These are phyloP conservation scores for Spinus olivaceus DNA, from an alignment of 2,797 vertebrate species.

Conservation along the genomic window DNA sequence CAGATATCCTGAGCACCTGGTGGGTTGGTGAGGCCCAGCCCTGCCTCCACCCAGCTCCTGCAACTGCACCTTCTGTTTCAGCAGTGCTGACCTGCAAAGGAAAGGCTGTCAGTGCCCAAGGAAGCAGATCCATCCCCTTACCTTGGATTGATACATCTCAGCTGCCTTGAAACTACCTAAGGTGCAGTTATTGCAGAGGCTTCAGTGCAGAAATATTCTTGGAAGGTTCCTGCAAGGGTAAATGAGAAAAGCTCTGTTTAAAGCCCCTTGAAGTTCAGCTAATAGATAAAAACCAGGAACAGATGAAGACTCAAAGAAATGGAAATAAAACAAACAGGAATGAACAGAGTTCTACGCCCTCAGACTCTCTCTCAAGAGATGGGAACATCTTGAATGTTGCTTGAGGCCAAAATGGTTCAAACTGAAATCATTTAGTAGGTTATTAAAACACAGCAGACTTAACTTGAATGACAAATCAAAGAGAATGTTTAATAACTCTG, in stretches of 20 bases:
- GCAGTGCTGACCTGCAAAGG: too few relatives aligned
- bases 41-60: background rate
- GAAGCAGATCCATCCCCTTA: background rate
- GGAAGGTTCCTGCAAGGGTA: background rate
- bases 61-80: fast-evolving
- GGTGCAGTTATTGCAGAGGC: background rate
- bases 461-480: background rate
- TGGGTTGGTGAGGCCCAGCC: background rate
- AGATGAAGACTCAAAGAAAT: background rate
- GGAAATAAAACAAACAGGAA: background rate
- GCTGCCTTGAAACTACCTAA: background rate
- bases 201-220: background rate
- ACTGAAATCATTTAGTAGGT: background rate
- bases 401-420: background rate
- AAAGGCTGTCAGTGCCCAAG: background rate
- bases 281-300: background rate
- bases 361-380: background rate
- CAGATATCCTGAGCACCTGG: background rate
- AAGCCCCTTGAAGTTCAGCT: background rate
- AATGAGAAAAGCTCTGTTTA: background rate
- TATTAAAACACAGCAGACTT: background rate
- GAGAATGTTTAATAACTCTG: background rate
- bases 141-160: background rate
- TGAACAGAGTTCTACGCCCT: background rate
- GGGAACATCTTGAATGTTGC: background rate